Conservation (phyloP, 2,888 invertebrate species). For the Biston betularia region DNA sequence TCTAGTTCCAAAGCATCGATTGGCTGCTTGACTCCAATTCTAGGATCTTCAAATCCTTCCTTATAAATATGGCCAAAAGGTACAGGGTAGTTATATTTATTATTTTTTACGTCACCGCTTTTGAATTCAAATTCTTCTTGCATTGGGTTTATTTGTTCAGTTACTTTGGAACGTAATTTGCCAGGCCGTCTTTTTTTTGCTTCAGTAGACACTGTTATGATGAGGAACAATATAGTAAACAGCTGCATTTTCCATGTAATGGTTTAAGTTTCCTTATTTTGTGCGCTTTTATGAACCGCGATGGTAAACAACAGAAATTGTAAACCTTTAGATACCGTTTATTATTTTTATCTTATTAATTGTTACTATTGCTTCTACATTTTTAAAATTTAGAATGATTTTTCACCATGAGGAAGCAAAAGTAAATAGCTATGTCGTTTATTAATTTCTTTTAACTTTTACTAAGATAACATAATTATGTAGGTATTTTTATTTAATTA, state of each 20-base stretch:
- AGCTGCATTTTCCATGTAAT: conserved; percentile 51
- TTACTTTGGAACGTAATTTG: neutral
- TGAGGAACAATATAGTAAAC: conserved; percentile 43
- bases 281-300: conserved; percentile 37
- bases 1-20: conserved; percentile 50
- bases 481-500: no score
- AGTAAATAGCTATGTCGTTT: no score
- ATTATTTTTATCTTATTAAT: neutral
- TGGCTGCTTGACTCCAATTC: conserved; percentile 45
- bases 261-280: conserved; percentile 9
- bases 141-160: neutral
- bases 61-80: conserved; percentile 62
- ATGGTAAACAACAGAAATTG: conserved; percentile 25
- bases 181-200: conserved; percentile 32
- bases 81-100: conserved; percentile 42
- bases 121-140: neutral
- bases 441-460: no score
- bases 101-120: neutral
- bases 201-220: conserved; percentile 43
- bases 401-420: no score
- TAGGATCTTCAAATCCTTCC: conserved; percentile 54
- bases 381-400: no score
- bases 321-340: conserved; percentile 30
- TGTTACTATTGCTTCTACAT: no score
- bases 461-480: no score